Evolutionary conservation across 1,140 invertebrate genomes (phyloP).

Genomic region (Stenopsyche tienmushanensis): DNA sequence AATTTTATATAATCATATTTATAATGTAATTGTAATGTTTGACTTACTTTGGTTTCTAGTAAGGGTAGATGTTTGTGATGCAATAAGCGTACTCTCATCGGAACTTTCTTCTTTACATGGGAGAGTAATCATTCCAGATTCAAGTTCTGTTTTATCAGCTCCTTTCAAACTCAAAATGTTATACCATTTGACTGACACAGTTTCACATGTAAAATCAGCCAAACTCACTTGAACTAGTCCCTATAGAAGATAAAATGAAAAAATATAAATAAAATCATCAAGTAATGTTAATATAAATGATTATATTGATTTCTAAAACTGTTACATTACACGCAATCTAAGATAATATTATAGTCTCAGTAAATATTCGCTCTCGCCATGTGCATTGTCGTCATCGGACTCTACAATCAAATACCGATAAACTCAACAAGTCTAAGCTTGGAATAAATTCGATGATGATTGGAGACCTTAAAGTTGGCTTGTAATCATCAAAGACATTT

Average conservation of each 20-base stretch:
- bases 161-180: constrained; percentile 90
- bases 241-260: constrained; percentile 56
- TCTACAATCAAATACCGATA: constrained; percentile 42
- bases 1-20: too few species aligned
- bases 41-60: constrained; percentile 85
- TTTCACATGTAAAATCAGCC: constrained; percentile 87
- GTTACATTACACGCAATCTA: too few species aligned
- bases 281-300: not conserved
- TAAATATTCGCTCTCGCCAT: constrained; percentile 52
- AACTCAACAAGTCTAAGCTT: constrained; percentile 23
- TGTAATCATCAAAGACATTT: constrained; percentile 49
- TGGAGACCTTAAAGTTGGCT: constrained; percentile 57
- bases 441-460: constrained; percentile 39
- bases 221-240: constrained; percentile 93
- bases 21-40: too few species aligned
- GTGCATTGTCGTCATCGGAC: constrained; percentile 50
- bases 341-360: constrained; percentile 23
- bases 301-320: constrained; percentile 6
- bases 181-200: constrained; percentile 86
- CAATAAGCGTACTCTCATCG: constrained; percentile 95
- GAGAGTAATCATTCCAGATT: constrained; percentile 45
- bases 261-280: not conserved
- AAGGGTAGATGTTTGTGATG: constrained; percentile 91
- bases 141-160: constrained; percentile 58
- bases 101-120: constrained; percentile 82